These are phyloP conservation scores for Sorex fumeus DNA, from an alignment of 2,113 vertebrate genomes.

Conservation along the genomic window DNA sequence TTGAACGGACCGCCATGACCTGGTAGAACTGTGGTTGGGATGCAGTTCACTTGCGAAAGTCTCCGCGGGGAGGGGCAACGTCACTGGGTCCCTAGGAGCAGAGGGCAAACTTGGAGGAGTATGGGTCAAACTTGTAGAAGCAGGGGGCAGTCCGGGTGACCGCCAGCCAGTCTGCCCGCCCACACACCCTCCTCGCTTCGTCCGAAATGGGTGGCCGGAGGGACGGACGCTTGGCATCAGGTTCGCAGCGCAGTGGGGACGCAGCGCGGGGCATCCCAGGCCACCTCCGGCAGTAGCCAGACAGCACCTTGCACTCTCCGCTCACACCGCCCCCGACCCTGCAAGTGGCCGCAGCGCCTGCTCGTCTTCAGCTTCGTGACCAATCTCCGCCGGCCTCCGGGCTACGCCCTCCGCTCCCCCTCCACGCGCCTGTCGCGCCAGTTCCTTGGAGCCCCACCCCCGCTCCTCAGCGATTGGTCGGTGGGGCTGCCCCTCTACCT, in stretches of 20 bases:
- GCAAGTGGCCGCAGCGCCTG: not conserved
- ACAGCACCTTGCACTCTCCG: slow-evolving; percentile 2
- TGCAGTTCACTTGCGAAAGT: not conserved
- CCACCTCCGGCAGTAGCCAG: not conserved
- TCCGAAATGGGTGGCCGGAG: not conserved
- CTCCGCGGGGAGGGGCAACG: not conserved
- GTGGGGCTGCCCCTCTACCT: not conserved
- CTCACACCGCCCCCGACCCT: not conserved
- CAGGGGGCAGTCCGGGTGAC: slow-evolving; percentile 8
- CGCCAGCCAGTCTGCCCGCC: not conserved
- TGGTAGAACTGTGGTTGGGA: not conserved
- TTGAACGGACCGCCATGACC: not conserved
- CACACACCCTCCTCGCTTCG: not conserved
- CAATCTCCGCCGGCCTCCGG: slow-evolving; percentile 16
- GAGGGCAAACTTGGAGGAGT: no score
- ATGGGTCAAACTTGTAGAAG: not conserved
- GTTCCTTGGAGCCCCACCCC: not conserved
- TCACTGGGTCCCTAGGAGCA: not conserved
- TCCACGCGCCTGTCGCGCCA: not conserved
- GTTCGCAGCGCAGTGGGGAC: no score
- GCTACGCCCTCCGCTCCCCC: slow-evolving; percentile 64
- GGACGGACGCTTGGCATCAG: not conserved
- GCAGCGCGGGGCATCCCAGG: not conserved
- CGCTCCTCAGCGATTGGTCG: not conserved
- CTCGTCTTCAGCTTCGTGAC: not conserved